phyloP scores from a whole-genome alignment of 2,888 invertebrate species.

The Charanyca ferruginea region DNA sequence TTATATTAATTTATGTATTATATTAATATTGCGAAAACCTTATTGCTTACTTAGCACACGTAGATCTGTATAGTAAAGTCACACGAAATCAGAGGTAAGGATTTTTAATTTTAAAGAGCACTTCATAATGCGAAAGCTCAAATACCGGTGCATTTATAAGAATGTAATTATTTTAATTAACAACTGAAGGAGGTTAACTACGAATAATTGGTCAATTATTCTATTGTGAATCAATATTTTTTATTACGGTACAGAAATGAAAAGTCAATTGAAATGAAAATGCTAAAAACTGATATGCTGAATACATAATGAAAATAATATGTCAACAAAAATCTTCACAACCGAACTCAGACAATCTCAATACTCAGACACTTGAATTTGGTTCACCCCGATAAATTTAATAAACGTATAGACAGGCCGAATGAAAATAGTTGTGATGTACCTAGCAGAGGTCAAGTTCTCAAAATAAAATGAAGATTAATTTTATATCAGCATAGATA shows the following conservation, averaged over 20 bases:
- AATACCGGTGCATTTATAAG: conserved; percentile 21
- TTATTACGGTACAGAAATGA: no score
- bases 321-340: neutral
- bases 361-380: neutral
- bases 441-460: conserved; percentile 18
- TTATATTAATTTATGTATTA: no score
- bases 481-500: neutral
- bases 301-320: neutral
- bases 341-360: neutral
- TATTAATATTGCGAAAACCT: conserved; percentile 55
- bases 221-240: conserved; percentile 35
- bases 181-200: conserved; percentile 26
- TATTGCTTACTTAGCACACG: conserved; percentile 74
- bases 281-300: neutral
- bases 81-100: conserved; percentile 73
- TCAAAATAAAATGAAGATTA: conserved; percentile 10
- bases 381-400: neutral
- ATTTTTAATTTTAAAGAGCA: conserved; percentile 56
- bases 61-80: conserved; percentile 70
- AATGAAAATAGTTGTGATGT: conserved; percentile 31
- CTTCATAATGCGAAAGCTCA: conserved; percentile 49
- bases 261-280: neutral
- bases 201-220: conserved; percentile 34
- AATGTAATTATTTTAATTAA: conserved; percentile 50
- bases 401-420: neutral